Conservation (phyloP, 2,113 vertebrate species). For the Thunnus maccoyii region DNA sequence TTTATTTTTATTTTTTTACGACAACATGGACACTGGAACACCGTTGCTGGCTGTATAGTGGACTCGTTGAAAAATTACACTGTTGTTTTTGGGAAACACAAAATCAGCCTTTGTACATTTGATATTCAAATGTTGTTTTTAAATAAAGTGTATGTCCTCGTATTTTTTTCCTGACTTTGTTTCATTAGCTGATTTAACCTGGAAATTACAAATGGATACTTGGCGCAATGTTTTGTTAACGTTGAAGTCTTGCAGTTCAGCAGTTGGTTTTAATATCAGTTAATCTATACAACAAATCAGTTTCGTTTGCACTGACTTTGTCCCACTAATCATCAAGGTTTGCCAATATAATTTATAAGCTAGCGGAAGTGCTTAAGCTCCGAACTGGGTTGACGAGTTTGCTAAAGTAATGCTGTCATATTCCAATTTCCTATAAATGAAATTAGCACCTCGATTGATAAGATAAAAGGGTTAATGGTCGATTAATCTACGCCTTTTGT, state of each 20-base stretch:
- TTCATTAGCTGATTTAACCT: slow-evolving; percentile 57
- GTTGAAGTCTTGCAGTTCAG: not conserved
- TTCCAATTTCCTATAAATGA: not conserved
- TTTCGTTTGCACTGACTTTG: slow-evolving; percentile 32
- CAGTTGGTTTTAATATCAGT: slow-evolving; percentile 17
- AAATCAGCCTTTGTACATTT: slow-evolving; percentile 73
- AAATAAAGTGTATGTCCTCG: slow-evolving; percentile 78
- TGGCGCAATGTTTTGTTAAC: slow-evolving; percentile 3
- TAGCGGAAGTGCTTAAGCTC: not conserved
- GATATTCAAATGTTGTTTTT: slow-evolving; percentile 75
- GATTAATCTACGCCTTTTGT: not conserved
- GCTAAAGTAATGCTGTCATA: not conserved
- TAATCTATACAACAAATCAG: slow-evolving; percentile 1
- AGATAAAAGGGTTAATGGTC: not conserved
- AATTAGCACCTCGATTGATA: not conserved
- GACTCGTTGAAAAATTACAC: slow-evolving; percentile 51
- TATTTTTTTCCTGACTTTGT: slow-evolving; percentile 71
- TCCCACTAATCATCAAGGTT: not conserved
- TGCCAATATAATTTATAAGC: not conserved
- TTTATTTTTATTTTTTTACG: slow-evolving; percentile 39
- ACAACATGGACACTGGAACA: slow-evolving; percentile 64
- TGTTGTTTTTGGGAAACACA: slow-evolving; percentile 50
- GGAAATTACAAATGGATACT: slow-evolving; percentile 18
- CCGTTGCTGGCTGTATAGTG: slow-evolving; percentile 44
- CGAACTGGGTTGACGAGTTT: not conserved